These are phyloP conservation scores for Pegea sp. DNA, from an alignment of 23 tunicate genomes.

Conservation along the genomic window DNA sequence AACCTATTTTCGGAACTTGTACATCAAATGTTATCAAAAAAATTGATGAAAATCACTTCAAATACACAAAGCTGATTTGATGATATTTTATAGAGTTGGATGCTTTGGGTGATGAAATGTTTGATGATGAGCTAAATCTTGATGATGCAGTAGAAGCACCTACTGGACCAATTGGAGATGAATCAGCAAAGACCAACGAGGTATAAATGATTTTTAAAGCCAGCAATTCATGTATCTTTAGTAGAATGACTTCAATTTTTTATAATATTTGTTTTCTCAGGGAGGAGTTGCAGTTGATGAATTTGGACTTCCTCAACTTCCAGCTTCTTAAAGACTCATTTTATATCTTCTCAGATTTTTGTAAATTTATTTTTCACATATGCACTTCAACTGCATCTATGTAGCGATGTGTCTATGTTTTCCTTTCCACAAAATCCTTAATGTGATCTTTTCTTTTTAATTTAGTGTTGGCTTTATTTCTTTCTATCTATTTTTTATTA, in stretches of 20 bases:
- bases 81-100: slow-evolving; percentile 50
- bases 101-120: slow-evolving; percentile 94
- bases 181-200: slow-evolving; percentile 16
- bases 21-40: neutral
- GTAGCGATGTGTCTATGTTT: too few relatives aligned
- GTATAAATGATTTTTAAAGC: slow-evolving; percentile 2
- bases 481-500: too few relatives aligned
- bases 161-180: slow-evolving; percentile 50
- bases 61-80: neutral
- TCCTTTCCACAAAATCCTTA: too few relatives aligned
- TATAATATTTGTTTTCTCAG: slow-evolving; percentile 16
- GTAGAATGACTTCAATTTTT: neutral
- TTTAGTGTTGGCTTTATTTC: too few relatives aligned
- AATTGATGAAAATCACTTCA: neutral
- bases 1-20: neutral
- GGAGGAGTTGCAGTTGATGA: slow-evolving; percentile 91
- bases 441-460: too few relatives aligned
- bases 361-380: too few relatives aligned
- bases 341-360: too few relatives aligned
- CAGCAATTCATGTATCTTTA: neutral
- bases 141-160: slow-evolving; percentile 73
- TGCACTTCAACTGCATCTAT: too few relatives aligned
- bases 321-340: too few relatives aligned
- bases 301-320: slow-evolving; percentile 78
- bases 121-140: slow-evolving; percentile 60